Base-by-base conservation (phyloP, 2,888 invertebrate genomes). In the Octodonta nipae region DNA sequence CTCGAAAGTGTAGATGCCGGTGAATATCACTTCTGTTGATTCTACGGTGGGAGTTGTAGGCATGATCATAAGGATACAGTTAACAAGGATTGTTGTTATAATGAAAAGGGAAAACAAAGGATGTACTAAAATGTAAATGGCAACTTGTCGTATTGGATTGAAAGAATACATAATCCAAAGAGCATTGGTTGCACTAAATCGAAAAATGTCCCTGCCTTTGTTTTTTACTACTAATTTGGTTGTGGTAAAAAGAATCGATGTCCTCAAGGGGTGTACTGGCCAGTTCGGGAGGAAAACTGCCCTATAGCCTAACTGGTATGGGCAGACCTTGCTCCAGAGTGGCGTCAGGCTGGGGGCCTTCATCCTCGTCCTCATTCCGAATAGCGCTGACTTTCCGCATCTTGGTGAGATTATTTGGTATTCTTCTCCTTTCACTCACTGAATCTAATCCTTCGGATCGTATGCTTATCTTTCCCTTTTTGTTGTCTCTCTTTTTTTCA, bases 51-150 rank as follows among this genome's bases (percentile, higher is more conserved):
- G 88, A 64, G 86, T 81, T 52, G 85, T 78, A 67, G 87, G 87
- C 85, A 88, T 87, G 71, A 95, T 92, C 95, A 95, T 95, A 73
- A 95, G 84, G 68, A 93, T 84, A 75, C 95, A 96, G 77, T 96
- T 96, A 66, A 84, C 80, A 68, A 96, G 78, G 71, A 96, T 96
- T 65, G 95, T 95, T 56, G 89, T 85, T 68, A 95, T 95, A 69
- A 96, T 93, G 72, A 92, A 84, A 64, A 93, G 75, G 65, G 91
- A 92, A 76, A 96, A 96, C 61, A 92, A 72, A 66, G 89, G 91
- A 80, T 96, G 93, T 66, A 92, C 92, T 69, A 96, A 74, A 70
- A 93, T 86, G 71, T 87, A 92, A 71, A 96, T 88, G 65, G 93
- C 92, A 67, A 87, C 86, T 70, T 91, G 82, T 71, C 95, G 83